These are phyloP conservation scores for Etheostoma nigrum DNA, from an alignment of 2,797 vertebrate species.

Conservation along the genomic window DNA sequence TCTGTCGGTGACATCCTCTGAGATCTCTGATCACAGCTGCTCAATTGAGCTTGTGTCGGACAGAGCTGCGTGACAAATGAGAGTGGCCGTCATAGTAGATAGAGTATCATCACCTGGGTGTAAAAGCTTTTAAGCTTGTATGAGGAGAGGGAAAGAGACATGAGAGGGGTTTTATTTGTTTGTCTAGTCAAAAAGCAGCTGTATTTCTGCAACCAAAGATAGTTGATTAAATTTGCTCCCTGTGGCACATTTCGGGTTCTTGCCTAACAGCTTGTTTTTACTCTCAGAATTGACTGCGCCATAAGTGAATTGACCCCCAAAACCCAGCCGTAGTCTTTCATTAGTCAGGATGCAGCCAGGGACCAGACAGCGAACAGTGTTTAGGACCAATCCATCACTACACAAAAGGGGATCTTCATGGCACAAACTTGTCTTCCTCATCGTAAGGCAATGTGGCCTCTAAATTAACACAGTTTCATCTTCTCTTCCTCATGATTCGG, in stretches of 20 bases:
- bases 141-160: constrained; percentile 33
- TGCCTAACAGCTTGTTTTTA: constrained; percentile 68
- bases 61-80: constrained; percentile 72
- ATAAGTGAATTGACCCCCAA: constrained; percentile 78
- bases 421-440: constrained; percentile 59
- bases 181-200: constrained; percentile 59
- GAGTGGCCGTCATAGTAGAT: constrained; percentile 70
- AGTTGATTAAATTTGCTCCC: constrained; percentile 71
- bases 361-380: constrained; percentile 65
- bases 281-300: constrained; percentile 68
- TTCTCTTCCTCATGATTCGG: constrained; percentile 42
- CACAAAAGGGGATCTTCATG: constrained; percentile 59
- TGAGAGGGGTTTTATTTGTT: constrained; percentile 46
- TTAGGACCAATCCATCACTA: constrained; percentile 68
- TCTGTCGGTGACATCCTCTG: constrained; percentile 60
- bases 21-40: constrained; percentile 77
- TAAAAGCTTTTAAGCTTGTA: constrained; percentile 62
- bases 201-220: constrained; percentile 58
- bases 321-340: constrained; percentile 77
- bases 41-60: constrained; percentile 72
- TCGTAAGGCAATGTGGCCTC: constrained; percentile 45
- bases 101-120: constrained; percentile 74
- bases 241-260: constrained; percentile 69
- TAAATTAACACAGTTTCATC: constrained; percentile 50
- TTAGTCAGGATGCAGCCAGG: constrained; percentile 70